Base-by-base conservation (phyloP, 2,797 vertebrate species). In the Hydrocynus forskahlii region DNA sequence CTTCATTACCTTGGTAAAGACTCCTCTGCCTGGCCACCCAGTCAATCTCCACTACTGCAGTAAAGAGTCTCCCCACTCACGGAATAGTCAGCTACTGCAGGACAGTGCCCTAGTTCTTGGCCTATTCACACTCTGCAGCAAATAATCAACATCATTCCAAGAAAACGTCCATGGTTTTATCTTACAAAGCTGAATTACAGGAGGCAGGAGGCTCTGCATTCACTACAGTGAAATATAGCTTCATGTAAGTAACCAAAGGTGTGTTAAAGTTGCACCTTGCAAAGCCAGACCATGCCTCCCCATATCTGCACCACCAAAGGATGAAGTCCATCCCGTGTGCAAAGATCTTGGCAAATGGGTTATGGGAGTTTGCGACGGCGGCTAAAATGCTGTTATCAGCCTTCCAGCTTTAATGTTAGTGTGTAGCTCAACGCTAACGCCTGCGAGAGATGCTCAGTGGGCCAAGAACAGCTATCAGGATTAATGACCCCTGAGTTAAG, bases 361-460 rank as follows among this genome's bases (percentile, higher is more conserved):
- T 3, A 48, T 70, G 43, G 12, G 68, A 43, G 45, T 52, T 16
- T n/a, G 45, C 4, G 12, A 7, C 45, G 25, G 21, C 68, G 29
- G 43, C 45, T 50, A 50, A 52, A n/a, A 12, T 38, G 50, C 29
- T 59, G 23, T 59, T 43, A 59, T 74, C 71, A 74, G 54, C 54
- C 54, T 43, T 59, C 54, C 6, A 40, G 71, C 54, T 59, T 12
- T 7, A 40, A 23, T 48, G 35, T 59, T 59, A 38, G 71, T 35
- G 19, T 35, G 29, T 43, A 74, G 29, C 35, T 50, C 9, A 43
- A 54, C 35, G 71, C 29, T 14, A 35, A 25, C 16, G 17, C 7
- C 50, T 38, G 29, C 1, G 29, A 73, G 70, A 55, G 25, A 23
- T 54, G 52, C 21, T 71, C 73, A 62, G 57, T 75, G 59, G 59